phyloP scores from a whole-genome alignment of 1,140 invertebrate genomes.

The Helicoverpa armigera region DNA sequence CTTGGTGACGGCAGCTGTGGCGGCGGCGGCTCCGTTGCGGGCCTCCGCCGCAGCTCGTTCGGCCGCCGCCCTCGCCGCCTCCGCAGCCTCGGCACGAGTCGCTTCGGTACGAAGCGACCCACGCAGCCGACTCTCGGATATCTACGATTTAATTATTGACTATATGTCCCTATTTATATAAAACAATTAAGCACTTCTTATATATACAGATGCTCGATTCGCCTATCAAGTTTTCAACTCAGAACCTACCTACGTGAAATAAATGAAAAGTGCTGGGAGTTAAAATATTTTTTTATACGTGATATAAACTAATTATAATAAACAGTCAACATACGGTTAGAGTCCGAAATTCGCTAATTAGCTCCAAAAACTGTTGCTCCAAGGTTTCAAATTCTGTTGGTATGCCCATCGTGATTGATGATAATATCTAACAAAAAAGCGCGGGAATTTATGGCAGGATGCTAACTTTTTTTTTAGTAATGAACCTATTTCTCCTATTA shows the following conservation, averaged over 20 bases:
- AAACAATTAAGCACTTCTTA: background rate
- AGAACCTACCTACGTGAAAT: too few species aligned
- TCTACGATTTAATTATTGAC: slow-evolving; percentile 56
- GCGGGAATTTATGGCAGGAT: background rate
- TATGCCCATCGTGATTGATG: slow-evolving; percentile 48
- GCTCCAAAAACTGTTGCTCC: slow-evolving; percentile 75
- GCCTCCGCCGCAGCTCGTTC: slow-evolving; percentile 65
- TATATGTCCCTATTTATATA: too few species aligned
- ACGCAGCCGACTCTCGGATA: slow-evolving; percentile 69
- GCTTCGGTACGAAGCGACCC: slow-evolving; percentile 68
- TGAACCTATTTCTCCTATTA: too few species aligned
- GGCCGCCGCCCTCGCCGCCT: slow-evolving; percentile 66
- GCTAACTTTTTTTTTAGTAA: background rate
- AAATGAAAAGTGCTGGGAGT: background rate
- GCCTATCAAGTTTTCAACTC: too few species aligned
- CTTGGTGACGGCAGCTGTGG: slow-evolving; percentile 67
- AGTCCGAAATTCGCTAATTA: slow-evolving; percentile 72
- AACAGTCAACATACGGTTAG: slow-evolving; percentile 61
- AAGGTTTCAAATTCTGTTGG: slow-evolving; percentile 72
- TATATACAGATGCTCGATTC: too few species aligned
- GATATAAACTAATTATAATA: background rate
- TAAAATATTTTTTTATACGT: too few species aligned
- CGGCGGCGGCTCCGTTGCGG: slow-evolving; percentile 66
- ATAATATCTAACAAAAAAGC: background rate
- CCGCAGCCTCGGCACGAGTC: slow-evolving; percentile 70